A percentile compares a stretch with the other conserved stretches of the same genome.
Evolutionary conservation across 2,888 invertebrate species (phyloP).

Genomic region (Clusia tigrina): DNA sequence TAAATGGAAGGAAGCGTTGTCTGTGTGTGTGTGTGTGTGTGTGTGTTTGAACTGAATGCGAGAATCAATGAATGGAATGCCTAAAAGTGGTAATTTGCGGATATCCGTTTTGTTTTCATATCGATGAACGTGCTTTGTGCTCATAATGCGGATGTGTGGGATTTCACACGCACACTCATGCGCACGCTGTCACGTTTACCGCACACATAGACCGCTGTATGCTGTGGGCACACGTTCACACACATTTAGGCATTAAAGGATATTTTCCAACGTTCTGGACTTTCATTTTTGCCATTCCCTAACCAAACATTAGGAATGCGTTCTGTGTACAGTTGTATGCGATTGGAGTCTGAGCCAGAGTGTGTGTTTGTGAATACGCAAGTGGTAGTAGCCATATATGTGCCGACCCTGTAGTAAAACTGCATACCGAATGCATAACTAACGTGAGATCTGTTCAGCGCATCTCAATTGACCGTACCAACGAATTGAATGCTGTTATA

Average conservation of each 20-base stretch:
- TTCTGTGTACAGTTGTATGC: slow-evolving; percentile 3
- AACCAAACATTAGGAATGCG: slow-evolving; percentile 31
- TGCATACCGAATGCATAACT: too few species aligned
- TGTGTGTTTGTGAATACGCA: too few species aligned
- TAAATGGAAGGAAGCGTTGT: not conserved
- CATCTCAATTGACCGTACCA: too few species aligned
- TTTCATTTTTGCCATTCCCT: slow-evolving; percentile 23
- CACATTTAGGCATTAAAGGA: slow-evolving; percentile 26
- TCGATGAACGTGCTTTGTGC: slow-evolving; percentile 33
- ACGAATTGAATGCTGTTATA: too few species aligned
- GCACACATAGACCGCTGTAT: too few species aligned
- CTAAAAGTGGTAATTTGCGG: slow-evolving; percentile 41
- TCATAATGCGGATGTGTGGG: slow-evolving; percentile 23
- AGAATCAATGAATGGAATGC: slow-evolving; percentile 35
- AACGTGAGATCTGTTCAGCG: too few species aligned
- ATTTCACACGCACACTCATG: slow-evolving; percentile 20
- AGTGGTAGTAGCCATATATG: too few species aligned
- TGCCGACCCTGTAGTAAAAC: too few species aligned
- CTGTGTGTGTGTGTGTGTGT: not conserved
- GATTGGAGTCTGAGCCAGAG: too few species aligned
- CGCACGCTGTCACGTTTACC: slow-evolving; percentile 13
- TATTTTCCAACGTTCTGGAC: slow-evolving; percentile 20
- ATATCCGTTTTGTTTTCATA: slow-evolving; percentile 39
- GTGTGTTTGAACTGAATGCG: not conserved
- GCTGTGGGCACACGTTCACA: slow-evolving; percentile 12